A percentile compares a stretch with the other conserved stretches of the same genome.
Evolutionary conservation across 64 coral and sea anemone species (phyloP).

Genomic region (Stichodactyla helianthus): DNA sequence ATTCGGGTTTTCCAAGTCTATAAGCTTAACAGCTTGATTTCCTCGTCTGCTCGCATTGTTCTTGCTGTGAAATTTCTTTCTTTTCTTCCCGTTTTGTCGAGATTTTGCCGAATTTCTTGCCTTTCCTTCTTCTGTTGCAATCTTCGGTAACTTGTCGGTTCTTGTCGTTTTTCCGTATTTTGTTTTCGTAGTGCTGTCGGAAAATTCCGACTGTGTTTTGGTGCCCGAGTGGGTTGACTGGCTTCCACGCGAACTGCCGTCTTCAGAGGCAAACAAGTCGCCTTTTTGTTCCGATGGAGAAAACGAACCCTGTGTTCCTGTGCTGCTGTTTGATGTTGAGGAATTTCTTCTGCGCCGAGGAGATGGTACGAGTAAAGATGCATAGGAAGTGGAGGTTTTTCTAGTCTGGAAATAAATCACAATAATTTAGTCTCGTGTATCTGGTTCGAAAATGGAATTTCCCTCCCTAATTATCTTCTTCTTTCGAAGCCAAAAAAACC

Average conservation of each 20-base stretch:
- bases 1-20: too few species aligned
- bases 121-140: background rate
- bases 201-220: background rate
- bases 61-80: background rate
- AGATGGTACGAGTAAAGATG: background rate
- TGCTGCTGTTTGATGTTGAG: background rate
- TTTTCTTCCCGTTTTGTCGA: background rate
- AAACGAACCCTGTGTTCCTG: background rate
- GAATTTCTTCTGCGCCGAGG: background rate
- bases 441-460: background rate
- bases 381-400: background rate
- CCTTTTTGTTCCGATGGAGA: background rate
- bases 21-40: background rate
- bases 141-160: background rate
- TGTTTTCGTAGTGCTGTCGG: background rate
- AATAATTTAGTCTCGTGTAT: too few species aligned
- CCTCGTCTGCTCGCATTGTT: background rate
- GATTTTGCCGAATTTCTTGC: background rate
- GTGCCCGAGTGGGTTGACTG: background rate
- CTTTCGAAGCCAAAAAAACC: too few species aligned
- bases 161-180: background rate
- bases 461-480: background rate
- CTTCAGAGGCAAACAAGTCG: background rate
- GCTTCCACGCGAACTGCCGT: background rate
- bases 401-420: background rate